Conservation (phyloP, 2,888 invertebrate genomes). For the Pseudeuparius sepicola region DNA sequence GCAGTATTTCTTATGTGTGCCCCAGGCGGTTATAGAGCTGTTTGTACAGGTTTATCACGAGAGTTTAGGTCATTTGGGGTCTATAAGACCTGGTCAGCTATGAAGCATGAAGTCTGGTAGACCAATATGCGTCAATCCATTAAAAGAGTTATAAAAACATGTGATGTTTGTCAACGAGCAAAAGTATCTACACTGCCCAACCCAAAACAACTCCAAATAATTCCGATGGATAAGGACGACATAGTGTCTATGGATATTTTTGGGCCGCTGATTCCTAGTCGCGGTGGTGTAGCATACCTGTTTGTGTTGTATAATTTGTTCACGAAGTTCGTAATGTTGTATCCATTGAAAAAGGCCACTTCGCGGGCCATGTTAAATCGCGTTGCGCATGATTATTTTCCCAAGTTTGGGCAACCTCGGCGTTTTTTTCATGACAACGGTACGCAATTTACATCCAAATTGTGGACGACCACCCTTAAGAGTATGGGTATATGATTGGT, state of each 20-base stretch:
- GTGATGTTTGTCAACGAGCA: constrained; percentile 10
- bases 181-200: constrained; percentile 10
- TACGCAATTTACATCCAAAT: constrained; percentile 6
- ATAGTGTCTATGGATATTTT: too few relatives aligned
- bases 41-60: constrained; percentile 13
- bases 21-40: constrained; percentile 2
- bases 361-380: constrained; percentile 7
- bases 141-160: constrained; percentile 9
- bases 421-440: constrained; percentile 3
- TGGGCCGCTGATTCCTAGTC: constrained; percentile 17
- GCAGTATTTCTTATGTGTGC: constrained; percentile 13
- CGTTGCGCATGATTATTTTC: constrained; percentile 5
- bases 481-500: constrained; percentile 3
- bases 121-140: constrained; percentile 9
- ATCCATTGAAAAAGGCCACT: constrained; percentile 10
- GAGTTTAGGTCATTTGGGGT: constrained; percentile 15
- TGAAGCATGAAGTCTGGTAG: constrained; percentile 16
- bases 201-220: constrained; percentile 8
- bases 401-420: background rate
- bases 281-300: constrained; percentile 30
- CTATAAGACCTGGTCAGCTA: constrained; percentile 14
- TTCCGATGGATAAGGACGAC: too few relatives aligned
- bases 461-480: constrained; percentile 2
- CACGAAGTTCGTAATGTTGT: constrained; percentile 7
- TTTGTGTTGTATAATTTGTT: constrained; percentile 30